phyloP scores from a whole-genome alignment of 2,113 vertebrate genomes.

The Vulpes vulpes region DNA sequence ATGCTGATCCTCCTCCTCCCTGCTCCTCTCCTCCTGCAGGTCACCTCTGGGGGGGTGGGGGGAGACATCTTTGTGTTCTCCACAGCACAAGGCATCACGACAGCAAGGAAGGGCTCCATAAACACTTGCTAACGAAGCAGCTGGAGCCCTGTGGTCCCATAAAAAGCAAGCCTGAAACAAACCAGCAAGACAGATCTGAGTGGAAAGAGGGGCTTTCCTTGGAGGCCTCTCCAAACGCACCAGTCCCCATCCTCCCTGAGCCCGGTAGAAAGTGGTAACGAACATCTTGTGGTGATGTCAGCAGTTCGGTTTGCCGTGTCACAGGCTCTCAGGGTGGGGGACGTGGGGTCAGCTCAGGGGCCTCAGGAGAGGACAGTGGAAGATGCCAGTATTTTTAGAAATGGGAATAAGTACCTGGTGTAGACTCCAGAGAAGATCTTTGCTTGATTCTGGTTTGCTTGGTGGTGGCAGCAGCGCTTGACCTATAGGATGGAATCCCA shows the following conservation, averaged over 20 bases:
- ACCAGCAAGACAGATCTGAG: too few relatives aligned
- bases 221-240: too few relatives aligned
- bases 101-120: background rate
- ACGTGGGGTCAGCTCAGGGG: rapidly evolving
- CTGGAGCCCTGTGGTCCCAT: background rate
- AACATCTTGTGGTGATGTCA: background rate
- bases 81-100: too few relatives aligned
- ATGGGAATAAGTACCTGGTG: background rate
- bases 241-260: rapidly evolving
- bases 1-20: background rate
- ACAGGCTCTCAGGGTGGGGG: background rate
- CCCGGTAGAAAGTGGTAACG: rapidly evolving
- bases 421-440: background rate
- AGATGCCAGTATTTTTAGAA: background rate
- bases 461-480: background rate
- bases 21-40: too few relatives aligned
- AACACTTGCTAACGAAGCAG: background rate
- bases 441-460: background rate
- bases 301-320: background rate
- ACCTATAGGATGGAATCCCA: background rate
- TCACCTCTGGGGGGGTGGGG: too few relatives aligned
- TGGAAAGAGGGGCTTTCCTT: too few relatives aligned
- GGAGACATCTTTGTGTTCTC: background rate
- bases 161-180: background rate
- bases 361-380: background rate